These are phyloP conservation scores for Zaprionus capensis DNA, from an alignment of 1,140 invertebrate species.

Conservation along the genomic window DNA sequence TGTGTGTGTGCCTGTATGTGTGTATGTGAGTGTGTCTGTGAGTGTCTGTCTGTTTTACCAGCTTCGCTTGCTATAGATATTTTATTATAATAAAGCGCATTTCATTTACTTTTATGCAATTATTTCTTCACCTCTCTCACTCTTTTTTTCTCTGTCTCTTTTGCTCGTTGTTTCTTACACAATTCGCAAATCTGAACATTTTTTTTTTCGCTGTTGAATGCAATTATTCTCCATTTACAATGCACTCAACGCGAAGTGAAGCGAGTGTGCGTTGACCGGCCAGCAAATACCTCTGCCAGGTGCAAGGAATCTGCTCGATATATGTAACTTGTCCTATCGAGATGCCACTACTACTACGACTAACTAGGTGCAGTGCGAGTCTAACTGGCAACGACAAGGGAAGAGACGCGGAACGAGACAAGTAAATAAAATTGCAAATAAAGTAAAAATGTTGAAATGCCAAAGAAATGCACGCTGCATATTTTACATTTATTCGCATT, in stretches of 20 bases:
- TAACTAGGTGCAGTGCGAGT: not conserved
- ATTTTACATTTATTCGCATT: slow-evolving; percentile 81
- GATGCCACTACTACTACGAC: not conserved
- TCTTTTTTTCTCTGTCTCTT: not conserved
- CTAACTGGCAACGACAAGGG: not conserved
- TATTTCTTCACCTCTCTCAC: slow-evolving; percentile 2
- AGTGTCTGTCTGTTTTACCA: slow-evolving; percentile 19
- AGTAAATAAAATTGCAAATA: slow-evolving; percentile 80
- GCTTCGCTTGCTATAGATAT: slow-evolving; percentile 31
- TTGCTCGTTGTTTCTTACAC: slow-evolving; percentile 40
- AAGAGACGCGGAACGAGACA: not conserved
- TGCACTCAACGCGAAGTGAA: slow-evolving; percentile 62
- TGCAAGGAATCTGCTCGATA: not conserved
- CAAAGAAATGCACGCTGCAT: slow-evolving; percentile 81
- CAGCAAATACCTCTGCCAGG: slow-evolving; percentile 23
- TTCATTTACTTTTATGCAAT: slow-evolving; percentile 38
- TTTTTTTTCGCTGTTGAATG: slow-evolving; percentile 61
- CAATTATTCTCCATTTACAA: slow-evolving; percentile 82
- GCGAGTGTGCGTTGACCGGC: slow-evolving; percentile 9
- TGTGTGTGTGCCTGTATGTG: not conserved
- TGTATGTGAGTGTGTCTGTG: not conserved
- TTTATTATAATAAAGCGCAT: slow-evolving; percentile 55
- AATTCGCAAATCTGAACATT: slow-evolving; percentile 69
- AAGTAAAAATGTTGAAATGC: slow-evolving; percentile 78
- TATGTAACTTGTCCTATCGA: not conserved